Evolutionary conservation across 2,888 invertebrate species (phyloP).

Genomic region (Boloria euphrosyne): DNA sequence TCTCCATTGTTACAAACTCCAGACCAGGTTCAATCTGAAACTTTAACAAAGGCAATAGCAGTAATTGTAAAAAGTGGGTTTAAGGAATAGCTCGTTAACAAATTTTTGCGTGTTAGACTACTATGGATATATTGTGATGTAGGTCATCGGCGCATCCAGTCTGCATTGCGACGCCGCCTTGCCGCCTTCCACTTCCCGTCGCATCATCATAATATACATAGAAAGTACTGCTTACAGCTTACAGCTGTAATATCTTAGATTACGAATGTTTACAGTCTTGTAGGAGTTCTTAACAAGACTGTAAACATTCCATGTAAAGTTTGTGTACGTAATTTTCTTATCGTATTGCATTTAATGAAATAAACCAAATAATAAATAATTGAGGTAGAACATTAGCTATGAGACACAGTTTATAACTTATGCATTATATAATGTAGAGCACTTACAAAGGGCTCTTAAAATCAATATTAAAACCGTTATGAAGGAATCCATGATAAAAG

Average conservation of each 20-base stretch:
- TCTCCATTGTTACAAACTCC: not conserved
- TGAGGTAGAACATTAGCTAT: too few relatives aligned
- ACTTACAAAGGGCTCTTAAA: not conserved
- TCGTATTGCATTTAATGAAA: too few relatives aligned
- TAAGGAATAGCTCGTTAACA: constrained; percentile 18
- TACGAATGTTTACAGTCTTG: not conserved
- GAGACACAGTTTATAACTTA: too few relatives aligned
- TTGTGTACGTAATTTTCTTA: too few relatives aligned
- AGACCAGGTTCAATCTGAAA: not conserved
- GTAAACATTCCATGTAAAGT: too few relatives aligned
- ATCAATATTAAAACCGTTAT: not conserved
- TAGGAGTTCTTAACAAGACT: too few relatives aligned
- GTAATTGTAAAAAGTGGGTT: constrained; percentile 6
- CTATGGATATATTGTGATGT: constrained; percentile 52
- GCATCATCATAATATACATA: constrained; percentile 23
- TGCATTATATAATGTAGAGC: too few relatives aligned
- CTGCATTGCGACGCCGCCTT: constrained; percentile 66
- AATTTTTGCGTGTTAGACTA: constrained; percentile 27
- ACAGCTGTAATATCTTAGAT: not conserved
- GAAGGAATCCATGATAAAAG: not conserved
- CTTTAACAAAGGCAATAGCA: not conserved
- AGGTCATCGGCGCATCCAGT: constrained; percentile 67
- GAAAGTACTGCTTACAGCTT: not conserved
- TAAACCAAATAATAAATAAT: too few relatives aligned
- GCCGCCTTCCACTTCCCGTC: constrained; percentile 24